Conservation (phyloP, 1,140 invertebrate genomes). For the Leptinotarsa defecta region DNA sequence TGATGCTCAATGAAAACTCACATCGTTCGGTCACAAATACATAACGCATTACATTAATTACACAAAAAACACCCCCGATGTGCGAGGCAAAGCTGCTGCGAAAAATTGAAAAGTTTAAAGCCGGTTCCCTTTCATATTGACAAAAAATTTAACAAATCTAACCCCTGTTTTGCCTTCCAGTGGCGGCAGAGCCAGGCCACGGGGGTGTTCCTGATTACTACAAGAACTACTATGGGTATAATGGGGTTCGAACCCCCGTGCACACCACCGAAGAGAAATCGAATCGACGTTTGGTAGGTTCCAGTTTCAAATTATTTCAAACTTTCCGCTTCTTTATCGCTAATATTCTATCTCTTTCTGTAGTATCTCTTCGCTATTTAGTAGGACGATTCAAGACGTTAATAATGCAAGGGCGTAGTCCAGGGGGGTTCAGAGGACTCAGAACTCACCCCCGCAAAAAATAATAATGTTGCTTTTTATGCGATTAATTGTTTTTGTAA, state of each 20-base stretch:
- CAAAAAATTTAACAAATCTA: slow-evolving; percentile 52
- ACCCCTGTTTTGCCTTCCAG: slow-evolving; percentile 72
- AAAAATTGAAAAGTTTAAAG: slow-evolving; percentile 25
- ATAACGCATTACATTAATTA: neutral
- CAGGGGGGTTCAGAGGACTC: too few species aligned
- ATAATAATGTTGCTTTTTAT: too few species aligned
- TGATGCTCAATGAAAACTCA: neutral
- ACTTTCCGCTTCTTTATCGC: slow-evolving; percentile 19
- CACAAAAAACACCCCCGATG: slow-evolving; percentile 46
- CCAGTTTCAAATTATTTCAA: slow-evolving; percentile 12
- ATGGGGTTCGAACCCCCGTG: slow-evolving; percentile 61
- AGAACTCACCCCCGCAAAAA: too few species aligned
- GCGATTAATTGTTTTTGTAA: too few species aligned
- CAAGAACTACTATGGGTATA: slow-evolving; percentile 74
- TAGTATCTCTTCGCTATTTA: slow-evolving; percentile 4
- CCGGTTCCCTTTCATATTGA: slow-evolving; percentile 31
- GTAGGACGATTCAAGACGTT: neutral
- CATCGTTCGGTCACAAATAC: slow-evolving; percentile 32
- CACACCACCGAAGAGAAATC: slow-evolving; percentile 65
- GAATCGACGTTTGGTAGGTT: slow-evolving; percentile 71
- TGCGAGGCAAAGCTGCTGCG: slow-evolving; percentile 51
- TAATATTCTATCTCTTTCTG: slow-evolving; percentile 24
- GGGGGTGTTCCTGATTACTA: slow-evolving; percentile 77
- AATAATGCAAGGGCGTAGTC: too few species aligned
- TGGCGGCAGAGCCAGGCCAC: slow-evolving; percentile 74